A percentile compares a stretch with the other conserved stretches of the same genome.
Conservation (phyloP, 2,797 vertebrate species). For the Ptychadena robeensis region DNA sequence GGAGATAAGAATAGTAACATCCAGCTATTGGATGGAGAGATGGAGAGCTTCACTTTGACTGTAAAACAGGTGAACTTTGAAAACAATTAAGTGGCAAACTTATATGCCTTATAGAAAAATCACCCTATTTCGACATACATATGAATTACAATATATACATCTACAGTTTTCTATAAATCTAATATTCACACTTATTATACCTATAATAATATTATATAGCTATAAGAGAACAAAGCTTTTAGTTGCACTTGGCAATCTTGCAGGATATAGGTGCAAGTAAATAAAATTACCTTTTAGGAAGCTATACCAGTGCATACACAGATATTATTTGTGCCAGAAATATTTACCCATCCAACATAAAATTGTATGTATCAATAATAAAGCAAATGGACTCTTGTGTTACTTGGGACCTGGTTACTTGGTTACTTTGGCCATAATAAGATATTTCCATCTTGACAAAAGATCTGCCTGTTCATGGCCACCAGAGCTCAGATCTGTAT, state of each 20-base stretch:
- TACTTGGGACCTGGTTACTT: no score
- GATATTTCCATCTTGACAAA: neutral
- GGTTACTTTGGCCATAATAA: neutral
- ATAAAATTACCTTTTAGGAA: neutral
- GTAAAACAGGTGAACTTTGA: neutral
- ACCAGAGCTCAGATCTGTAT: no score
- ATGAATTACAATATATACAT: neutral
- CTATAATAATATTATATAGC: no score
- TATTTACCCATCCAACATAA: neutral
- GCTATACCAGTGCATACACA: neutral
- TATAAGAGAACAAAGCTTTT: no score
- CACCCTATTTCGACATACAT: neutral
- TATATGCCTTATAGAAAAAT: no score
- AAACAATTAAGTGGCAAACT: no score
- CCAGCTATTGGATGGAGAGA: neutral
- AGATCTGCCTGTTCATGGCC: neutral
- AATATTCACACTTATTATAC: neutral
- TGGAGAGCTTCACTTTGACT: neutral
- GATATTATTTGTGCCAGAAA: neutral
- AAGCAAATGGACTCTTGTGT: neutral
- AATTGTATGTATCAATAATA: neutral
- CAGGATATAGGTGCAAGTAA: no score
- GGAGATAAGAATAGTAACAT: slow-evolving; percentile 18
- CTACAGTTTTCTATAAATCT: neutral
- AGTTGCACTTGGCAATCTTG: no score